These are phyloP conservation scores for Acanthopleura granulata DNA, from an alignment of 2,888 invertebrate genomes.

Conservation along the genomic window DNA sequence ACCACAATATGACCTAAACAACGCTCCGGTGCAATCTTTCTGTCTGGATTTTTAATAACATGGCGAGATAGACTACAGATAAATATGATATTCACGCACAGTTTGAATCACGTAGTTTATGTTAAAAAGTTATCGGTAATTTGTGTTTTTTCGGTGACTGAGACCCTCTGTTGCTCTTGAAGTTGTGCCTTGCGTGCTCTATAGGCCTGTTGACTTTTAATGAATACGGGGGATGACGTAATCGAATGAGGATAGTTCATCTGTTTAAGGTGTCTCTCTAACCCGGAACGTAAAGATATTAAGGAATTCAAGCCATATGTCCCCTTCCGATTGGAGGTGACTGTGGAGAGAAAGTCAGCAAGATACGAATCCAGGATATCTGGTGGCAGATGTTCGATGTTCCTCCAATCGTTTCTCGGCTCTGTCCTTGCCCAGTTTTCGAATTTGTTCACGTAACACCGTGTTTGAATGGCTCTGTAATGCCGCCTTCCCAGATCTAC, in stretches of 20 bases:
- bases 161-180: background rate
- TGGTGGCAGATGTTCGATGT: background rate
- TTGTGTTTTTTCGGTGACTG: background rate
- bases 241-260: background rate
- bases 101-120: too few species aligned
- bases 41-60: too few species aligned
- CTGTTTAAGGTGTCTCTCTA: background rate
- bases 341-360: background rate
- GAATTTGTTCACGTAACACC: slow-evolving; percentile 17
- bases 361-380: background rate
- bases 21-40: too few species aligned
- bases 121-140: too few species aligned
- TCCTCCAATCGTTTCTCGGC: background rate
- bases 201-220: background rate
- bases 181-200: background rate
- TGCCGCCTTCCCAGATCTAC: background rate
- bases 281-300: background rate
- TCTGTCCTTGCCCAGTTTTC: background rate
- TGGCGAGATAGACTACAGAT: too few species aligned
- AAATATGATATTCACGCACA: too few species aligned
- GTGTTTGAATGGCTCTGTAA: background rate
- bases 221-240: background rate
- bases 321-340: background rate
- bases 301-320: background rate
- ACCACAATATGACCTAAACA: too few species aligned